A percentile compares a stretch with the other conserved stretches of the same genome.
Conservation (phyloP, 2,888 invertebrate genomes). For the Panorpa germanica region DNA sequence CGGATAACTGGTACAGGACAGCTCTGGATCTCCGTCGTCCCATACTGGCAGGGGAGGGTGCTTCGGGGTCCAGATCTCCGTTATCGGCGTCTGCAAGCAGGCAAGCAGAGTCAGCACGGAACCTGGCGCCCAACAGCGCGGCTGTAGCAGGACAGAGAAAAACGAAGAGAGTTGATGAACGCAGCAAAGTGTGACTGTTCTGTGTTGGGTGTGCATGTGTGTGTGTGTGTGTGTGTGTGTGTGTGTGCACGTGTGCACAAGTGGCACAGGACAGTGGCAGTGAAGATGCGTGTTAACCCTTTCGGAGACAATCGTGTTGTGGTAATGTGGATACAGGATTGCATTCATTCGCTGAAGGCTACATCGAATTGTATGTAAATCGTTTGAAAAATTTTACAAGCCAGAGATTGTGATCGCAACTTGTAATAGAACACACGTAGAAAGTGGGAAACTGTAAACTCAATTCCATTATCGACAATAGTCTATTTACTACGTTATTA, state of each 20-base stretch:
- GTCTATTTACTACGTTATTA: too few relatives aligned
- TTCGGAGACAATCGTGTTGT: background rate
- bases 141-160: conserved; percentile 30
- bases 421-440: too few relatives aligned
- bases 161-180: background rate
- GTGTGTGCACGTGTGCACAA: conserved; percentile 1
- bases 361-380: too few relatives aligned
- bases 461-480: too few relatives aligned
- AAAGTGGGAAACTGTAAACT: too few relatives aligned
- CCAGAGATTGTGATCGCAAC: too few relatives aligned
- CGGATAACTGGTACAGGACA: conserved; percentile 89
- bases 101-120: conserved; percentile 62
- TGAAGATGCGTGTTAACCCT: background rate
- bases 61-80: conserved; percentile 55
- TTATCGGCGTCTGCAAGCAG: conserved; percentile 67
- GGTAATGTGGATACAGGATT: too few relatives aligned
- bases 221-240: background rate
- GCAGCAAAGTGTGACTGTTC: background rate
- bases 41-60: conserved; percentile 72
- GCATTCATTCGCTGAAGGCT: too few relatives aligned
- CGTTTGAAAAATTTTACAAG: too few relatives aligned
- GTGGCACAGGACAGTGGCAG: background rate
- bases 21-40: conserved; percentile 84
- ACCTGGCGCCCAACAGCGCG: conserved; percentile 60
- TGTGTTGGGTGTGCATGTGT: conserved; percentile 1